phyloP scores from a whole-genome alignment of 2,888 invertebrate species.

The Crepidodera aurea region DNA sequence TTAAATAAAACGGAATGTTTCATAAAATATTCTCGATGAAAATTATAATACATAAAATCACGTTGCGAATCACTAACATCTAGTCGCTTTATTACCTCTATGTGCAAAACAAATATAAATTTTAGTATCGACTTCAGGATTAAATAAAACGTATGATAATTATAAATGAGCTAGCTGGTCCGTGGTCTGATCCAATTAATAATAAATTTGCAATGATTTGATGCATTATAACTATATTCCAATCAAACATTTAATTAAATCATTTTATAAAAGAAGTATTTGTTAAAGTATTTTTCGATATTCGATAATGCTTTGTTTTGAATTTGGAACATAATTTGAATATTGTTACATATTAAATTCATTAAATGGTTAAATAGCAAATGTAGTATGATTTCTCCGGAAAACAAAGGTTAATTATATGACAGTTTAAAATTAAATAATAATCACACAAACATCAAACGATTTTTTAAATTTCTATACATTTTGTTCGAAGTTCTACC shows the following conservation, averaged over 20 bases:
- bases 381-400: too few relatives aligned
- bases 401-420: too few relatives aligned
- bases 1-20: too few relatives aligned
- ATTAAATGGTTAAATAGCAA: too few relatives aligned
- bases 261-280: background rate
- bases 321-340: background rate
- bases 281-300: conserved; percentile 1
- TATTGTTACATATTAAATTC: too few relatives aligned
- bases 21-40: too few relatives aligned
- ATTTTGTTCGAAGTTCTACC: too few relatives aligned
- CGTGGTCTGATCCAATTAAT: background rate
- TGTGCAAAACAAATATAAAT: conserved; percentile 2
- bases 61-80: too few relatives aligned
- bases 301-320: conserved; percentile 1
- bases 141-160: conserved; percentile 4
- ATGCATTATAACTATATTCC: background rate
- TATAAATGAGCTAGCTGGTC: background rate
- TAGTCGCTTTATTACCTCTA: background rate
- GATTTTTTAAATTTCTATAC: too few relatives aligned
- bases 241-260: conserved; percentile 8
- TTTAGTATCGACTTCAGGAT: conserved; percentile 2
- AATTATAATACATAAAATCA: too few relatives aligned
- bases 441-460: too few relatives aligned
- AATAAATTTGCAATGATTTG: conserved; percentile 9
- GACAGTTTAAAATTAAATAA: too few relatives aligned